These are phyloP conservation scores for Apodemia hepburni DNA, from an alignment of 2,888 invertebrate species.

Conservation along the genomic window DNA sequence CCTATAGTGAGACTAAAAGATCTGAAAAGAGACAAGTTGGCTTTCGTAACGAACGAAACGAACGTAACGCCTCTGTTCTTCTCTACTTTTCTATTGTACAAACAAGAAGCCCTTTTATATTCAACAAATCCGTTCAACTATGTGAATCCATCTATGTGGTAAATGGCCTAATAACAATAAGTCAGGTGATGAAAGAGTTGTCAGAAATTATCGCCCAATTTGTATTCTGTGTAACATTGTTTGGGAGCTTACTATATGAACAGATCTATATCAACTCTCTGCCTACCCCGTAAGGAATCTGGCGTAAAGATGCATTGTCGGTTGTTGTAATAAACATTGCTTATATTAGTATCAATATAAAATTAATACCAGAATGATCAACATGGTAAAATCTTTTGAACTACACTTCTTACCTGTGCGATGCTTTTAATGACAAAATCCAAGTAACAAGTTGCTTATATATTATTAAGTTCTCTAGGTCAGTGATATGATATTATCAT, in stretches of 20 bases:
- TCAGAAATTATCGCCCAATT: slow-evolving; percentile 22
- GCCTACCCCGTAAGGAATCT: too few species aligned
- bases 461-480: slow-evolving; percentile 14
- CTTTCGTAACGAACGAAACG: too few species aligned
- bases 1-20: too few species aligned
- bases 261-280: too few species aligned
- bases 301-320: too few species aligned
- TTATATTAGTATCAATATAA: slow-evolving; percentile 10
- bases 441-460: background rate
- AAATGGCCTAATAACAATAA: slow-evolving; percentile 21
- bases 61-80: slow-evolving; percentile 12
- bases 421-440: background rate
- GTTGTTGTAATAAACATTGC: background rate
- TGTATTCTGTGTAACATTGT: slow-evolving; percentile 17
- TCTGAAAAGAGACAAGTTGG: too few species aligned
- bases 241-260: slow-evolving; percentile 2
- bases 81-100: slow-evolving; percentile 8
- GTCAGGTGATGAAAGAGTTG: slow-evolving; percentile 2
- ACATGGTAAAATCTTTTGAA: slow-evolving; percentile 8
- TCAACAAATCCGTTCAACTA: slow-evolving; percentile 18
- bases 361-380: slow-evolving; percentile 14
- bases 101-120: slow-evolving; percentile 19
- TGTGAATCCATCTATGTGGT: slow-evolving; percentile 19
- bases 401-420: slow-evolving; percentile 3
- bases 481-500: slow-evolving; percentile 12